Percentiles rank a stretch among this genome's conserved stretches.
These are phyloP conservation scores for Daubentonia madagascariensis DNA, from an alignment of 2,113 vertebrate species.

Conservation along the genomic window DNA sequence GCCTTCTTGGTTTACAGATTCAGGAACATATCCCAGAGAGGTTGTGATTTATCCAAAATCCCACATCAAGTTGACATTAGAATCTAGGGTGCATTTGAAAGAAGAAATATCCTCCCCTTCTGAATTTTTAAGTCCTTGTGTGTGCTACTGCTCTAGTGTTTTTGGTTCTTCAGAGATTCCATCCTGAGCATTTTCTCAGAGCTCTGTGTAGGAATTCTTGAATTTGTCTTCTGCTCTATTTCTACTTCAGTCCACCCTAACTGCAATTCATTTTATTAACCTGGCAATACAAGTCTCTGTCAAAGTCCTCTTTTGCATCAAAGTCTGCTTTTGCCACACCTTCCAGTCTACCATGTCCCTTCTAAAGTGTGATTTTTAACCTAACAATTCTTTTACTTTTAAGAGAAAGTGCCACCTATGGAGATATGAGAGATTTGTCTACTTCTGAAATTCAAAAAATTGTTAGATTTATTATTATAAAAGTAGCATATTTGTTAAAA, in stretches of 20 bases:
- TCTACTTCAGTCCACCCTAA: not conserved
- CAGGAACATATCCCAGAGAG: not conserved
- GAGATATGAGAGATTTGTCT: not conserved
- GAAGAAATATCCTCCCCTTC: not conserved
- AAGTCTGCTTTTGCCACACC: constrained; percentile 13
- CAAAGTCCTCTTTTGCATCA: not conserved
- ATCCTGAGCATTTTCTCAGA: too few relatives aligned
- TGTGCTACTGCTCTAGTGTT: not conserved
- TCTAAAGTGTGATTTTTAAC: not conserved
- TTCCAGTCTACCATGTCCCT: not conserved
- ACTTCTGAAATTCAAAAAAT: not conserved
- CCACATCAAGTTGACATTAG: not conserved
- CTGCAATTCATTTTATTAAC: not conserved
- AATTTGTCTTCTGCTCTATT: not conserved
- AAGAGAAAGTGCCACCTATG: not conserved
- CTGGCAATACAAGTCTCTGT: not conserved
- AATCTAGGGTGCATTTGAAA: not conserved
- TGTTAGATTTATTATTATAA: constrained; percentile 15
- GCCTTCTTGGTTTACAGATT: not conserved
- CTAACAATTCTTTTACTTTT: not conserved
- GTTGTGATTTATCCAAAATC: not conserved
- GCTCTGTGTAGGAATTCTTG: not conserved
- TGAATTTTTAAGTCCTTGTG: not conserved
- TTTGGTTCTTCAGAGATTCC: not conserved
- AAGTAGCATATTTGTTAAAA: not conserved